Percentiles rank a stretch among this genome's conserved stretches.
Conservation (phyloP, 2,113 vertebrate species). For the Genyomyrus donnyi region DNA sequence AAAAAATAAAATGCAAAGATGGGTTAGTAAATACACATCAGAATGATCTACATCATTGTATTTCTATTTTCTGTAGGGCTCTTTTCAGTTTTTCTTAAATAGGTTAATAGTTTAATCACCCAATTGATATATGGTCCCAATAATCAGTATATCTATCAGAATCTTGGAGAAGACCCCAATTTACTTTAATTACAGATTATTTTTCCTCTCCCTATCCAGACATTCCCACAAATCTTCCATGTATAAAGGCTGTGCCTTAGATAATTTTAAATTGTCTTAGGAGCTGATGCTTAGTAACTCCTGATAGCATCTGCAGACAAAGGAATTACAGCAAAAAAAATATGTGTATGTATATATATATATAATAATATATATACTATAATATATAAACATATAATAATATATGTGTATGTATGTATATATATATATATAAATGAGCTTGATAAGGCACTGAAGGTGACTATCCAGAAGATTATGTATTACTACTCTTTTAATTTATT, state of each 20-base stretch:
- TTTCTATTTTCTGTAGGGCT: not conserved
- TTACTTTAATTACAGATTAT: not conserved
- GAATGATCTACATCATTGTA: not conserved
- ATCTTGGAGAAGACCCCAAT: not conserved
- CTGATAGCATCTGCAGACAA: not conserved
- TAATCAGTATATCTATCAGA: not conserved
- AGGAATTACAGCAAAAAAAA: not conserved
- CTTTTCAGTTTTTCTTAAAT: not conserved
- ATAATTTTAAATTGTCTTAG: not conserved
- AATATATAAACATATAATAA: too few relatives aligned
- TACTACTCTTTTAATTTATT: too few relatives aligned
- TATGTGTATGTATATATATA: not conserved
- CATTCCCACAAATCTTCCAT: not conserved
- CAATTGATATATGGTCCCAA: not conserved
- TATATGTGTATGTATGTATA: not conserved
- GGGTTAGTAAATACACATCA: not conserved
- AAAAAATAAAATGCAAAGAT: not conserved
- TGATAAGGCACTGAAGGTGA: too few relatives aligned
- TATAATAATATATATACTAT: too few relatives aligned
- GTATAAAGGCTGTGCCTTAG: not conserved
- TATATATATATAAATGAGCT: not conserved
- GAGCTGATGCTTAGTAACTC: not conserved
- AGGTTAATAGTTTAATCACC: not conserved
- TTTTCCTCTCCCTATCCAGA: not conserved
- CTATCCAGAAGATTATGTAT: too few relatives aligned